Evolutionary conservation across 2,888 invertebrate genomes (phyloP), one percentile per base, ranked within the genome.

Genomic region (Andrena camellia): DNA sequence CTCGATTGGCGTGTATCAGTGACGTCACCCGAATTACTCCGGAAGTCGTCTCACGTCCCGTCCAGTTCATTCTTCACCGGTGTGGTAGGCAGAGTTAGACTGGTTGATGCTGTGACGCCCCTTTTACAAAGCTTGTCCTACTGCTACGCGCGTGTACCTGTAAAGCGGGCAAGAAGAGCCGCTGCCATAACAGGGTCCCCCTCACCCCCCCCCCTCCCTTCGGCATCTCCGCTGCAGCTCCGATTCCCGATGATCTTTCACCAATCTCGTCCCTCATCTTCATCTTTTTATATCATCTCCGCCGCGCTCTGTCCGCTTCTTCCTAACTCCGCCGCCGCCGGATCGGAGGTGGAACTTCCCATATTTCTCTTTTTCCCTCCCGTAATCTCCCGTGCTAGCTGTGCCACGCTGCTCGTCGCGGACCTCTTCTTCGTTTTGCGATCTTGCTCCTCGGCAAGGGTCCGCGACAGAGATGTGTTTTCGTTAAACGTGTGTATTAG

Each of bases 171-270:
- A 89, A 89, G 86, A 86, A 84, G 86, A 86, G 84, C 86, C 89
- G 69, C 88, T 89, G 84, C 91, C 90, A 90, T 91, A 90, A 90
- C 85, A 87, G 90, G 88, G 85, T 81, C 90, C 85, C 85, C 86
- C n/a, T n/a, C n/a, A n/a, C n/a, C n/a, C n/a, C n/a, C n/a, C n/a
- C n/a, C n/a, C n/a, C n/a, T n/a, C 26, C 57, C 57, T 57, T 57
- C 85, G 86, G 89, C 85, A 86, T 90, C 91, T 88, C 89, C 78
- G 84, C 84, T 83, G 75, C 78, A 84, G 85, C 86, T 86, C 78
- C 75, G 78, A 82, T 81, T 85, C 84, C 23, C 83, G 74, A 81
- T 82, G 86, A 88, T 83, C 87, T 80, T 85, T 83, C 88, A 83
- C 84, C 84, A 77, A 84, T 84, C 84, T 84, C 77, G 76, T 80